Evolutionary conservation across 1,140 invertebrate species (phyloP), one percentile per base, ranked within the genome.

Genomic region (Bombyx mandarina): DNA sequence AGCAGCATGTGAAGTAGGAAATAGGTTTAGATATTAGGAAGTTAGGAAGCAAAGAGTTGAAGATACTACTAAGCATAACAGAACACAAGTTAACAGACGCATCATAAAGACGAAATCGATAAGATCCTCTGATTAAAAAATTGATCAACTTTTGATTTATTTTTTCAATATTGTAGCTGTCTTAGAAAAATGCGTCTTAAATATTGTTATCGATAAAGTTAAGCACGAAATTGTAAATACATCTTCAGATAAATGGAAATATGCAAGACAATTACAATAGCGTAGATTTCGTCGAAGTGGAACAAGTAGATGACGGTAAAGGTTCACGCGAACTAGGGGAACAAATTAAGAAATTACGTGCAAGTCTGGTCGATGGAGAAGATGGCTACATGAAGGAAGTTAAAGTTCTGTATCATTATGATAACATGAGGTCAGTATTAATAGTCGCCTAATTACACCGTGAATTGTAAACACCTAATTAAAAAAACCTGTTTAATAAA

Each of bases 191-290:
- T 3, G 45, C n/a, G 6, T 46, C n/a, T 46, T 6, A 46, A 3
- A 12, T 12, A 49, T 7, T 49, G 48, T 7, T 2, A 4, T 43
- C 51, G 43, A 12, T 26, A 42, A 52, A 52, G n/a, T 35, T 8
- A 42, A 10, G 43, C 10, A 8, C 8, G n/a, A 5, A 42, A 8
- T 18, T 12, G 8, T 26, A 26, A 56, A n/a, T 9, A 8, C 9
- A 8, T 42, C 18, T 44, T n/a, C 79, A 93, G 93, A 90, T 91
- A 71, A 89, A 93, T 65, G 92, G 91, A 50, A 83, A 90, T 50
- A 84, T 97, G 26, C 98, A 97, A 88, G 90, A 93, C n/a, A 98
- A 98, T 77, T 99, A 97, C 82, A 98, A 98, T 83, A 98, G 96
- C 73, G 93, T 99, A 26, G 98, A 99, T 88, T 90, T 99, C n/a